A percentile compares a stretch with the other conserved stretches of the same genome.
phyloP scores from a whole-genome alignment of 2,113 vertebrate species.

The Myotis lucifugus region DNA sequence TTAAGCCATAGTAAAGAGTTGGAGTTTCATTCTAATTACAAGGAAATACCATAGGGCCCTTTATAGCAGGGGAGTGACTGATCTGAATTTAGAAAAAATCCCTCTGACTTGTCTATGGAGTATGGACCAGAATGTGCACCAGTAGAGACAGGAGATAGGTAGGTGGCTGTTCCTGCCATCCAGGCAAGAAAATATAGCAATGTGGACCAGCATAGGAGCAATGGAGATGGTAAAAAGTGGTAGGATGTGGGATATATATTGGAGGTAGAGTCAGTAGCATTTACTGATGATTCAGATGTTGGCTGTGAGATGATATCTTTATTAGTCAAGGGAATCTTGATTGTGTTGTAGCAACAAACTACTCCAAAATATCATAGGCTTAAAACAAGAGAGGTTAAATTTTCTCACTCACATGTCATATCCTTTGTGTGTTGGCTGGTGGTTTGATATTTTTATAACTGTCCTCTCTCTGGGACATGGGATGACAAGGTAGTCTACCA shows the following conservation, averaged over 20 bases:
- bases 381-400: neutral
- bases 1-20: neutral
- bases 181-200: neutral
- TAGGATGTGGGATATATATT: neutral
- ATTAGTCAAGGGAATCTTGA: neutral
- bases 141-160: neutral
- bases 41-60: neutral
- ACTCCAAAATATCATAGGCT: neutral
- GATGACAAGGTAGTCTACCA: neutral
- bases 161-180: neutral
- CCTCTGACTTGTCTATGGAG: neutral
- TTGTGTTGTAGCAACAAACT: neutral
- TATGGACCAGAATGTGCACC: neutral
- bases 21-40: neutral
- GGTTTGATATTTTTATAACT: conserved; percentile 28
- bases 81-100: neutral
- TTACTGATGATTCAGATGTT: neutral
- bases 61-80: neutral
- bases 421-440: neutral
- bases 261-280: neutral
- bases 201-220: neutral
- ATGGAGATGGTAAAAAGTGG: neutral
- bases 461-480: neutral
- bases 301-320: neutral
- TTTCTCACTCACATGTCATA: neutral